Evolutionary conservation across 1,140 invertebrate species (phyloP).

Genomic region (Caerostris extrusa): DNA sequence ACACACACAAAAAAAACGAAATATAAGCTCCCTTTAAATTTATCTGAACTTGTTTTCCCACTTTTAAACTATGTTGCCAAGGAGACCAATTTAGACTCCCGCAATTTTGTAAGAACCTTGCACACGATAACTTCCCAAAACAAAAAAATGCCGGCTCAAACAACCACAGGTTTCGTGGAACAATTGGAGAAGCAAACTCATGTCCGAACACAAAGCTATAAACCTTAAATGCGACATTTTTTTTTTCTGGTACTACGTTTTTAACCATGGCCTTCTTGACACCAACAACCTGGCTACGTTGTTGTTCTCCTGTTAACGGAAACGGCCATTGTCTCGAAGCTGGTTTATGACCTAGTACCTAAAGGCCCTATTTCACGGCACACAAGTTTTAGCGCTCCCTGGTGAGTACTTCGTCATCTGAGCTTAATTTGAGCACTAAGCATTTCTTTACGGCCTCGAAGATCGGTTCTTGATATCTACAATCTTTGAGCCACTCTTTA

Average conservation of each 20-base stretch:
- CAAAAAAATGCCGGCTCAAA: background rate
- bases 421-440: conserved; percentile 62
- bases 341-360: conserved; percentile 54
- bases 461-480: conserved; percentile 54
- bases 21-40: too few species aligned
- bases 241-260: conserved; percentile 47
- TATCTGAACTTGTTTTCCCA: too few species aligned
- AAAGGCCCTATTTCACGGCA: conserved; percentile 55
- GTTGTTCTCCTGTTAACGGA: conserved; percentile 4
- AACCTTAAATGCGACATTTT: background rate
- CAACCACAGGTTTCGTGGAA: conserved; percentile 9
- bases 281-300: background rate
- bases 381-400: conserved; percentile 44
- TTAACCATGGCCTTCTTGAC: conserved; percentile 43
- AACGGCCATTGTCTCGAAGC: conserved; percentile 27
- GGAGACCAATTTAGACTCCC: too few species aligned
- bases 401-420: conserved; percentile 47
- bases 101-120: too few species aligned
- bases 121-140: too few species aligned
- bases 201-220: conserved; percentile 1
- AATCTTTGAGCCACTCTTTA: conserved; percentile 41
- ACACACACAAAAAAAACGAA: too few species aligned
- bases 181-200: conserved; percentile 17
- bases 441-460: conserved; percentile 56
- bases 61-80: too few species aligned